These are phyloP conservation scores for Chymomyza costata DNA, from an alignment of 1,140 invertebrate genomes.

Conservation along the genomic window DNA sequence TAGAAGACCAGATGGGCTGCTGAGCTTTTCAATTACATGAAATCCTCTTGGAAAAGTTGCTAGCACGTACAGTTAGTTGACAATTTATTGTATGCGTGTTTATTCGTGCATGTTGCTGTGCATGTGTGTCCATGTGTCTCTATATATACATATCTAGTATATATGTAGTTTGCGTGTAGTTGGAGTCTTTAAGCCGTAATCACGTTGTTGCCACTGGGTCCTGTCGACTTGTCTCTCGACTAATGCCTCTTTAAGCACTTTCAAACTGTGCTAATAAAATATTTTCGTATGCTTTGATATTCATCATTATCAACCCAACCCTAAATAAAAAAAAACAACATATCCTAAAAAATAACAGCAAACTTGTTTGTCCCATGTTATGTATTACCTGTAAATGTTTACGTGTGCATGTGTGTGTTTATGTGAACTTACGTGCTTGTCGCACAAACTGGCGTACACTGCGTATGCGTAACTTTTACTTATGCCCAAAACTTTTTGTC, in stretches of 20 bases:
- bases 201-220: slow-evolving; percentile 4
- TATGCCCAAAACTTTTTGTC: slow-evolving; percentile 21
- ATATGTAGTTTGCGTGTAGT: too few relatives aligned
- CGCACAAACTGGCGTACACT: slow-evolving; percentile 34
- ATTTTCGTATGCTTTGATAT: slow-evolving; percentile 20
- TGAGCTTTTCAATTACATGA: slow-evolving; percentile 65
- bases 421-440: slow-evolving; percentile 26
- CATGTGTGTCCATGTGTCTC: neutral
- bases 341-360: neutral
- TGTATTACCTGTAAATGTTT: neutral
- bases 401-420: neutral
- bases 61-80: slow-evolving; percentile 53
- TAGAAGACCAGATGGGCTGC: slow-evolving; percentile 23
- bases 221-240: slow-evolving; percentile 23
- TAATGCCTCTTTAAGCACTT: slow-evolving; percentile 49
- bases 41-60: slow-evolving; percentile 52
- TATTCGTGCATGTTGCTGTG: neutral
- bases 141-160: too few relatives aligned
- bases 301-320: slow-evolving; percentile 37
- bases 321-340: too few relatives aligned
- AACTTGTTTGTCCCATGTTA: neutral
- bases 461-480: slow-evolving; percentile 29
- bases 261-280: slow-evolving; percentile 55
- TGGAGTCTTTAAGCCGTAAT: too few relatives aligned
- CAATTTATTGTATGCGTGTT: slow-evolving; percentile 57